Base-by-base conservation (phyloP, 2,888 invertebrate genomes). In the Saturnia japonica region DNA sequence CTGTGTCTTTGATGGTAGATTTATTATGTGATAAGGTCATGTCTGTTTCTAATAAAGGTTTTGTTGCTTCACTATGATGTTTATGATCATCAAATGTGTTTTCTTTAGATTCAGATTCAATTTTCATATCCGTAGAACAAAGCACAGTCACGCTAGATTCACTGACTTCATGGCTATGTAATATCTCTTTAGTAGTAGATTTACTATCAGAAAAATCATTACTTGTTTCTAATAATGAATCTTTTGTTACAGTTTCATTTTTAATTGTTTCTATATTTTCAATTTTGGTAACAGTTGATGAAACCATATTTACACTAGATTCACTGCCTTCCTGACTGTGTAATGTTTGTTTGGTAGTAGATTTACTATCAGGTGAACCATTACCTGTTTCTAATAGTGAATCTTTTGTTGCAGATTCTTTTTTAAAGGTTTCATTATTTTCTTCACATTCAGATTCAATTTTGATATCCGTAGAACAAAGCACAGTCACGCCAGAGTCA, bases 21-120 rank as follows among this genome's bases (percentile, higher is more conserved):
- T 25, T 67, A 19, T 4, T 42, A 72, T 78, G 74, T 51, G 60
- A 71, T 47, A 70, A 68, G 71, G 76, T 76, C 68, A 72, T 34
- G 34, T 34, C 70, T 51, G 66, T 70, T 70, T 76, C 72, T 68
- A 51, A 11, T 28, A 47, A 68, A 12, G 57, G 54, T 54, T 70
- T 70, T 16, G 12, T 64, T 11, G 62, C 47, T 28, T 74, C 70
- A 70, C 62, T 71, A 68, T 72, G 72, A 62, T 57, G 67, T 72
- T 67, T 51, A 70, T 70, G 54, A 40, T 72, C 68, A 68, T 67
- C 47, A n/a, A 69, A 67, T 68, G 70, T 16, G 47, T 4, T 64
- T 64, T 54, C n/a, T 16, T 62, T 42, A 22, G 12, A 42, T 43
- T 22, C 40, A 8, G n/a, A 7, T 14, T 42, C 34, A 19, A 45